phyloP scores from a whole-genome alignment of 2,797 vertebrate genomes.

The Jordanella pulchra region DNA sequence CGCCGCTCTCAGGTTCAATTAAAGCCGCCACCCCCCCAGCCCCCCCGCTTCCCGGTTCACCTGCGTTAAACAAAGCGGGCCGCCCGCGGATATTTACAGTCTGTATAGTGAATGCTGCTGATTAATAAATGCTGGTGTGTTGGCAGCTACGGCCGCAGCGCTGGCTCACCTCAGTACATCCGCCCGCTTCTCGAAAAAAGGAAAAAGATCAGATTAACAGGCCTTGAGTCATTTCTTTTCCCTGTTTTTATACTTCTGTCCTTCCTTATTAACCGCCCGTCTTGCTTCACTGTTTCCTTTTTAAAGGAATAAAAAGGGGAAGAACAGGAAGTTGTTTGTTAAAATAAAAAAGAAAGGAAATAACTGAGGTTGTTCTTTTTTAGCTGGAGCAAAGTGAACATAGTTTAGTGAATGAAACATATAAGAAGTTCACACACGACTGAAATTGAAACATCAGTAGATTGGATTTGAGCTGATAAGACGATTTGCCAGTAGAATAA shows the following conservation, averaged over 20 bases:
- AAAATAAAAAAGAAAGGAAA: background rate
- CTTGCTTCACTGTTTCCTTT: background rate
- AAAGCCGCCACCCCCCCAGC: constrained; percentile 69
- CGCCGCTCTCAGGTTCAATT: constrained; percentile 78
- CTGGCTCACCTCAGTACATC: constrained; percentile 44
- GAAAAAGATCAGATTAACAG: constrained; percentile 57
- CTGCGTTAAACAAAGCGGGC: constrained; percentile 65
- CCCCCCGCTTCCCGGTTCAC: constrained; percentile 42
- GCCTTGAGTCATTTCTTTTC: constrained; percentile 16
- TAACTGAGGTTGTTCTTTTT: background rate
- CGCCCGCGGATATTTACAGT: constrained; percentile 72
- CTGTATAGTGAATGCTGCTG: constrained; percentile 60
- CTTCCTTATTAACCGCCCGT: background rate
- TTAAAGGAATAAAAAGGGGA: background rate
- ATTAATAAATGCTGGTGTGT: constrained; percentile 57
- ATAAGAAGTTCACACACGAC: background rate
- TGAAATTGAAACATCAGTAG: too few species aligned
- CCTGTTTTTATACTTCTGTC: background rate
- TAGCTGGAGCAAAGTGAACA: background rate
- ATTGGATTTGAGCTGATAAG: too few species aligned
- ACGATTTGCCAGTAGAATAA: too few species aligned
- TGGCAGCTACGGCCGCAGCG: constrained; percentile 36
- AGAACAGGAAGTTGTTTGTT: background rate
- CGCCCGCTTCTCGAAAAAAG: constrained; percentile 52
- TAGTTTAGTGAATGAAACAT: background rate